Evolutionary conservation across 2,888 invertebrate species (phyloP), one percentile per base, ranked within the genome.

Genomic region (Halictus quadricinctus): DNA sequence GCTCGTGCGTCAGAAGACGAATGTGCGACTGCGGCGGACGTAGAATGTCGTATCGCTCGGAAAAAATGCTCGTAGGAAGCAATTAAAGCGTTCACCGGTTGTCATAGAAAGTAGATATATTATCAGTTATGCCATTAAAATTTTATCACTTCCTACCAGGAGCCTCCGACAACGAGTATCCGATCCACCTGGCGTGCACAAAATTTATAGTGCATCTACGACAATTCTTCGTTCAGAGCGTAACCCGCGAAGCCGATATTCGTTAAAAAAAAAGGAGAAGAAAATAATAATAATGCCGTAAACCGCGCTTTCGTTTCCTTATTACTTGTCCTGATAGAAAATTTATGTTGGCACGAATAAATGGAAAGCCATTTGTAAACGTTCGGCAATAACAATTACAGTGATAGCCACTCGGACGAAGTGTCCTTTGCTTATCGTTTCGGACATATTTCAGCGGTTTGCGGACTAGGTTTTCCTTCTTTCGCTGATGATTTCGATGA

Each of bases 121-220:
- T 72, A 41, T 41, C 15, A 13, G 72, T 29, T 25, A 46, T n/a
- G 41, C 46, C 64, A 74, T 80, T 84, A 86, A 82, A 80, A 70
- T 43, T 79, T 88, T 87, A 87, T 54, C n/a, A 78, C 80, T 88
- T 88, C 84, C 87, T 79, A 43, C 36, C 48, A 25, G 3, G 21
- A 29, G 25, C 25, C 60, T 36, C 48, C 10, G 66, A 15, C 43
- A 25, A n/a, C 79, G 64, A 79, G 77, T 79, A 75, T 88, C 74
- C 54, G 75, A 64, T 72, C 72, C 54, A 41, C 50, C 50, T 72
- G 74, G 41, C 18, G 48, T 13, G 29, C 48, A 60, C 12, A 13
- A 69, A 75, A 80, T 83, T 85, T 76, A 82, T 54, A 29, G 60
- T 41, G 46, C 43, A n/a, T 41, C 50, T 7, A 74, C 60, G 46